Conservation (phyloP, 1,140 invertebrate species). For the Hycleus phaleratus region DNA sequence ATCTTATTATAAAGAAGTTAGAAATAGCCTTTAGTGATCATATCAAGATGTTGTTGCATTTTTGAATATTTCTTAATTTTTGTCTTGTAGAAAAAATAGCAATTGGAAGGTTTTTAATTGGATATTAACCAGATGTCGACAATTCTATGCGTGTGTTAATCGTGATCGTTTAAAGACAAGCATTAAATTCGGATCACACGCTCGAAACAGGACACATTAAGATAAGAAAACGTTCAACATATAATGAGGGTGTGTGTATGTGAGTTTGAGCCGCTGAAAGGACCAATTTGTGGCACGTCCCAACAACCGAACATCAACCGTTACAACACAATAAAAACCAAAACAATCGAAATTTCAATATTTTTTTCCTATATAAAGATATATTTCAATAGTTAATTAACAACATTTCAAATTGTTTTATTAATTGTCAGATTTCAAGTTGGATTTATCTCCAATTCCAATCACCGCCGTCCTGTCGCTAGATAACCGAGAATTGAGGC, state of each 20-base stretch:
- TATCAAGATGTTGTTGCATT: conserved; percentile 37
- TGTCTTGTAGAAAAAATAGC: too few species aligned
- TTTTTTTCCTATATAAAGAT: too few species aligned
- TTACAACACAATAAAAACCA: not conserved
- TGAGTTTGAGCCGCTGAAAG: not conserved
- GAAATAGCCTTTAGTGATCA: conserved; percentile 28
- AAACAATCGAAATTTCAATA: not conserved
- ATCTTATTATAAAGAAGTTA: conserved; percentile 31
- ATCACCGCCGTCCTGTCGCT: conserved; percentile 2
- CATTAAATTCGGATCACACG: conserved; percentile 10
- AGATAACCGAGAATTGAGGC: conserved; percentile 1
- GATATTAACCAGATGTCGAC: too few species aligned
- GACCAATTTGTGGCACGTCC: not conserved
- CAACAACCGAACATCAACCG: too few species aligned
- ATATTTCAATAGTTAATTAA: conserved; percentile 8
- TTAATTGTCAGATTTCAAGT: conserved; percentile 11
- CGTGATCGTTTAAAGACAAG: not conserved
- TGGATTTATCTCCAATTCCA: not conserved
- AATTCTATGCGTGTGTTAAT: too few species aligned
- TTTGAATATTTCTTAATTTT: not conserved
- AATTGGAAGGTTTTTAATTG: too few species aligned
- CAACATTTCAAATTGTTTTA: conserved; percentile 16
- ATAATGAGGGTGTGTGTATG: not conserved
- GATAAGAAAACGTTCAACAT: conserved; percentile 3
- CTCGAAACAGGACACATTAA: conserved; percentile 8